A percentile compares a stretch with the other conserved stretches of the same genome.
Conservation (phyloP, 2,113 vertebrate genomes). For the Neodontobutis hainanensis region DNA sequence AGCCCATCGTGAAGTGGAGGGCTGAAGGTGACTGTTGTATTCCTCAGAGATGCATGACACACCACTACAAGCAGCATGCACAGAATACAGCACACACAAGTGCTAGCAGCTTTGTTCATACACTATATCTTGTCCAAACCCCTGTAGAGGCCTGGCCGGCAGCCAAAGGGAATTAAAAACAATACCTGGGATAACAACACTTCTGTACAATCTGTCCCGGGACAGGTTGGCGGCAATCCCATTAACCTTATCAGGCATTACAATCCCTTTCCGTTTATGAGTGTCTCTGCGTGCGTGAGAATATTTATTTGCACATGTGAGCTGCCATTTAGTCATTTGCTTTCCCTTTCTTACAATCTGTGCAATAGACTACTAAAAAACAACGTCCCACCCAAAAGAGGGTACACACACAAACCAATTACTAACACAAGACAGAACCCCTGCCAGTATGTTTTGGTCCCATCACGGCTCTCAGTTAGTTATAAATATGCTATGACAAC, state of each 20-base stretch:
- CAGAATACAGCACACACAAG: slow-evolving; percentile 3
- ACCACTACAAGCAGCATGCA: slow-evolving; percentile 4
- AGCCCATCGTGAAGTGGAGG: slow-evolving; percentile 26
- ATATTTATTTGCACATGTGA: slow-evolving; percentile 5
- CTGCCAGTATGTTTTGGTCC: slow-evolving; percentile 37
- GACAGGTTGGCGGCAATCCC: slow-evolving; percentile 81
- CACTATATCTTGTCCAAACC: slow-evolving; percentile 47
- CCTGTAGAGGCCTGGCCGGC: slow-evolving; percentile 29
- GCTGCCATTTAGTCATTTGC: slow-evolving; percentile 20
- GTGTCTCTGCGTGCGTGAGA: slow-evolving; percentile 37
- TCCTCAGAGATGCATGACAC: slow-evolving; percentile 33
- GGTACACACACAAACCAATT: slow-evolving; percentile 63
- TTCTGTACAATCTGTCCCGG: slow-evolving; percentile 81
- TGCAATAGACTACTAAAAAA: slow-evolving; percentile 40
- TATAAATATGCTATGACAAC: slow-evolving; percentile 69
- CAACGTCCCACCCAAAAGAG: slow-evolving; percentile 52
- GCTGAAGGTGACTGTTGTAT: slow-evolving; percentile 42
- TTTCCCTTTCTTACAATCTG: slow-evolving; percentile 13
- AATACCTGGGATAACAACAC: slow-evolving; percentile 75
- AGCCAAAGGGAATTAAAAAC: slow-evolving; percentile 69
- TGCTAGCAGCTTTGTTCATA: slow-evolving; percentile 39
- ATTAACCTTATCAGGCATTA: slow-evolving; percentile 87
- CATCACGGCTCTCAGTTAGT: slow-evolving; percentile 37
- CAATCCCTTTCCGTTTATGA: slow-evolving; percentile 72
- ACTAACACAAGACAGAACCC: slow-evolving; percentile 53